Base-by-base conservation (phyloP, 2,113 vertebrate species). In the Microtus pennsylvanicus region DNA sequence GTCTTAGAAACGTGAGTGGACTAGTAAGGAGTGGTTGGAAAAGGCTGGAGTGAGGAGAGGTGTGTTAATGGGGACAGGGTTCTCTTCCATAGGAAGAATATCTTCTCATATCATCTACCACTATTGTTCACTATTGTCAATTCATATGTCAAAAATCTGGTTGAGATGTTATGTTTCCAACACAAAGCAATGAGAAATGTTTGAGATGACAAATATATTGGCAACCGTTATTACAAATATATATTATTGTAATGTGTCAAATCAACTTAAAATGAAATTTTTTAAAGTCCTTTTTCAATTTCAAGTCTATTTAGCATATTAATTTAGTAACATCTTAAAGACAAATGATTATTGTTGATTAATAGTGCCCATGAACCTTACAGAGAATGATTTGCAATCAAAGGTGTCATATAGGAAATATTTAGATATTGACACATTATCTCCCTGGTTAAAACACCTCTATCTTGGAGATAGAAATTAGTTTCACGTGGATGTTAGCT, bases 271-370 rank as follows among this genome's bases (percentile, higher is more conserved):
- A 33, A 82, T 4, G 4, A 30, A 17, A 2, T 30, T 58, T 45
- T 65, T 4, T 17, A 82, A 91, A 82, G 24, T 28, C 7, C 30
- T 19, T 89, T 70, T 78, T 78, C 1, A 72, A 94, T 83, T 76
- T 87, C 72, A 95, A 30, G 47, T 77, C 10, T 67, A 5, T 67
- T 72, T 81, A 61, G 24, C 52, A 1, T 87, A 6, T 69, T 74
- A 55, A 92, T 65, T 86, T 89, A 91, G 70, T 87, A 75, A 77
- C 63, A 82, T 0, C 17, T 75, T 3, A 92, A 77, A 94, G 35
- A 33, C 3, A 93, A 72, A 89, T 45, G 33, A 87, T 81, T 75
- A 14, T 26, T 76, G 38, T 76, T 80, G 35, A 75, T 42, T 50
- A 58, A 65, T 80, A 47, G 30, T 76, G 5, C 26, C n/a, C 17